Conservation (phyloP, 2,888 invertebrate genomes). For the Dryocosmus kuriphilus region DNA sequence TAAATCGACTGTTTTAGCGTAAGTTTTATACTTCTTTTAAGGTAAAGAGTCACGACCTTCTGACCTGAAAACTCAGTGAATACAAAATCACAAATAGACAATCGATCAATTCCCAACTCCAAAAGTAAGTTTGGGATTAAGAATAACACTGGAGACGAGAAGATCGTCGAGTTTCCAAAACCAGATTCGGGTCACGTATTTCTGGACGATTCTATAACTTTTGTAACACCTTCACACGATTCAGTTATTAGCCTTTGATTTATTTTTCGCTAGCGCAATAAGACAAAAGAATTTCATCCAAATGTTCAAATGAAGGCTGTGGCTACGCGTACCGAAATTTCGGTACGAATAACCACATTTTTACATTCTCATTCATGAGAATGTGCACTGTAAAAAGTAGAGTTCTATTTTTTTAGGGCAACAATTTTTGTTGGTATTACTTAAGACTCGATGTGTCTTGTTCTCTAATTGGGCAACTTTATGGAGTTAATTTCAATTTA, state of each 20-base stretch:
- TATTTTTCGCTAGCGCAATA: background rate
- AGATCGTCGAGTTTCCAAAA: background rate
- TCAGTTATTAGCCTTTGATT: slow-evolving; percentile 4
- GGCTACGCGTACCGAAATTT: too few species aligned
- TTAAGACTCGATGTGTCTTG: too few species aligned
- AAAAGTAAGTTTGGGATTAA: slow-evolving; percentile 12
- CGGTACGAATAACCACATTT: too few species aligned
- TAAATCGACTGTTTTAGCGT: too few species aligned
- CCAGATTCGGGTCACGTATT: slow-evolving; percentile 22
- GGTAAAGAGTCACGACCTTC: background rate
- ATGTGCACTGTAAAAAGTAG: too few species aligned
- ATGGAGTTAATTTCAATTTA: too few species aligned
- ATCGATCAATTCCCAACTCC: slow-evolving; percentile 4
- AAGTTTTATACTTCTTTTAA: too few species aligned
- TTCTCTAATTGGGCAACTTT: too few species aligned
- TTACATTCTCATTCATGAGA: too few species aligned
- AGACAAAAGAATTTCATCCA: background rate
- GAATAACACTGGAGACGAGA: background rate
- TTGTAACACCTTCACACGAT: background rate
- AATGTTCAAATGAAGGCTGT: too few species aligned
- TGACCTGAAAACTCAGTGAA: slow-evolving; percentile 23
- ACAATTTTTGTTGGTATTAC: too few species aligned
- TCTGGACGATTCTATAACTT: background rate
- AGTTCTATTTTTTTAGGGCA: too few species aligned
- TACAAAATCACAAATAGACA: slow-evolving; percentile 18